phyloP scores from a whole-genome alignment of 2,113 vertebrate species.

The Clarias magur region DNA sequence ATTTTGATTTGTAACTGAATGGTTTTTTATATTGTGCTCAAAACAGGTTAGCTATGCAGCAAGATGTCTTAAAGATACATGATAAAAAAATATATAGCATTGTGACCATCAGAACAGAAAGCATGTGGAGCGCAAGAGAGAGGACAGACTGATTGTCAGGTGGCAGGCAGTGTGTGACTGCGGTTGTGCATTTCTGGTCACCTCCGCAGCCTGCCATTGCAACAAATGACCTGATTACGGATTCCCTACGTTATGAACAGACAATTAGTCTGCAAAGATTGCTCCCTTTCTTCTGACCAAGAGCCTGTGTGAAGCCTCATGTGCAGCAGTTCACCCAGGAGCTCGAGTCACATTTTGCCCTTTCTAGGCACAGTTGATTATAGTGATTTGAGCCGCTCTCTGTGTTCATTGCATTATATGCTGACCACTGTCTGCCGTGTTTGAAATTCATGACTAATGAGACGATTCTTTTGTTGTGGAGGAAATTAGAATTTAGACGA shows the following conservation, averaged over 20 bases:
- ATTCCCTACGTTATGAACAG: constrained; percentile 51
- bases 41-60: not conserved
- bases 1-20: not conserved
- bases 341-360: constrained; percentile 40
- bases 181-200: constrained; percentile 47
- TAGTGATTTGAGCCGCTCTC: constrained; percentile 40
- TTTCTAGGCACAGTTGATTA: constrained; percentile 26
- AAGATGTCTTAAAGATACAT: not conserved
- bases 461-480: constrained; percentile 31
- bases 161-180: constrained; percentile 61
- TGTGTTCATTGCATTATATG: constrained; percentile 29
- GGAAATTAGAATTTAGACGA: constrained; percentile 38
- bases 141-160: constrained; percentile 49
- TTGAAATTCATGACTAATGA: constrained; percentile 40
- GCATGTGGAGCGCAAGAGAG: not conserved
- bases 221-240: constrained; percentile 78
- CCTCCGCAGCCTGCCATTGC: constrained; percentile 74
- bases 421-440: constrained; percentile 43
- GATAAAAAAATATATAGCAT: not conserved
- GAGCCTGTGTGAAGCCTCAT: constrained; percentile 32
- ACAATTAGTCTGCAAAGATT: constrained; percentile 55
- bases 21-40: not conserved
- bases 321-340: constrained; percentile 36
- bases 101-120: not conserved
- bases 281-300: constrained; percentile 43